These are phyloP conservation scores for Amblyteles armatorius DNA, from an alignment of 2,888 invertebrate genomes.

Conservation along the genomic window DNA sequence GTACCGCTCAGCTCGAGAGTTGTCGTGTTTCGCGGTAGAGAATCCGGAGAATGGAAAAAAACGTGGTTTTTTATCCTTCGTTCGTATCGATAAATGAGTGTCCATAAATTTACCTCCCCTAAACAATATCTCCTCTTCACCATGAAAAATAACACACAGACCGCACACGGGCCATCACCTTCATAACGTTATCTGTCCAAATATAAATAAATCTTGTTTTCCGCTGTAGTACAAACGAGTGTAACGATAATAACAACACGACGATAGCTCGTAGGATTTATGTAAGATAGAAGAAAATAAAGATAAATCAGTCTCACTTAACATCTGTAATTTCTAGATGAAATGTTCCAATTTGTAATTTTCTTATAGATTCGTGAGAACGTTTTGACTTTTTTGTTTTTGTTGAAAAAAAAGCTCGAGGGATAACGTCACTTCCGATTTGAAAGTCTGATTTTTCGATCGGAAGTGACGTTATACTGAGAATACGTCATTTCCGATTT, in stretches of 20 bases:
- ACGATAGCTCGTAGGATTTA: not conserved
- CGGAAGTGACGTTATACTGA: no score
- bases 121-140: constrained; percentile 26
- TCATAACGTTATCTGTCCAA: constrained; percentile 42
- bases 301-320: not conserved
- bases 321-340: not conserved
- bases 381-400: not conserved
- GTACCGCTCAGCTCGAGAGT: constrained; percentile 41
- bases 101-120: constrained; percentile 56
- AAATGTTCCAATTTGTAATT: not conserved
- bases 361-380: not conserved
- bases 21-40: constrained; percentile 49
- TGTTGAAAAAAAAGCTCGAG: no score
- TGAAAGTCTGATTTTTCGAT: no score
- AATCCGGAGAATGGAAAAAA: constrained; percentile 41
- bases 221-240: not conserved
- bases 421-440: no score
- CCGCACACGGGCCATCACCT: constrained; percentile 29
- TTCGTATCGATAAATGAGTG: constrained; percentile 63
- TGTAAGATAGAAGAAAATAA: not conserved
- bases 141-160: constrained; percentile 46
- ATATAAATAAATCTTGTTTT: constrained; percentile 42
- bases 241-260: constrained; percentile 23
- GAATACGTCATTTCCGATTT: no score
- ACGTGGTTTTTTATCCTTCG: constrained; percentile 51